Conservation (phyloP, 2,113 vertebrate genomes). For the Anser cygnoides region DNA sequence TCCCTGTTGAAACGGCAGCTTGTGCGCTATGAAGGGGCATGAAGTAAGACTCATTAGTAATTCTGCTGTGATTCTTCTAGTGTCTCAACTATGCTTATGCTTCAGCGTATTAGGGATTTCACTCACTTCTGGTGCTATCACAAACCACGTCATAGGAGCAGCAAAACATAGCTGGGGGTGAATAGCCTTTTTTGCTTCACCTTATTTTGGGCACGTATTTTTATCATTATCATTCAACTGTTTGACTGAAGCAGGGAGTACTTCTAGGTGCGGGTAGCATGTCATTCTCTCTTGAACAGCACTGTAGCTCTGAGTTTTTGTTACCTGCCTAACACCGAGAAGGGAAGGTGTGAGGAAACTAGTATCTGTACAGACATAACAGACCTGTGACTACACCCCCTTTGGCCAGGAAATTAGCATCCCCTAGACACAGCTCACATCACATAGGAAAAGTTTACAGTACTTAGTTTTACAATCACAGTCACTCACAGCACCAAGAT, state of each 20-base stretch:
- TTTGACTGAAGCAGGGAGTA: not conserved
- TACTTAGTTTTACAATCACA: slow-evolving; percentile 71
- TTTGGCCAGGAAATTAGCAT: slow-evolving; percentile 50
- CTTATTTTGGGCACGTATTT: not conserved
- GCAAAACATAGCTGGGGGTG: not conserved
- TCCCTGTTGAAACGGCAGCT: slow-evolving; percentile 30
- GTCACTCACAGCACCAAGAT: slow-evolving; percentile 70
- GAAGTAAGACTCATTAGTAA: not conserved
- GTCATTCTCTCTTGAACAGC: not conserved
- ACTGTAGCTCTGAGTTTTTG: not conserved
- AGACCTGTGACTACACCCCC: not conserved
- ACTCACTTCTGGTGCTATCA: not conserved
- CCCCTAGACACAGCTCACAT: slow-evolving; percentile 34
- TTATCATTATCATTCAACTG: not conserved
- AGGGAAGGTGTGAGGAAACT: not conserved
- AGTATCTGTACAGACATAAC: not conserved
- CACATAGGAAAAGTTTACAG: slow-evolving; percentile 56
- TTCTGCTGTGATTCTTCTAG: slow-evolving; percentile 5
- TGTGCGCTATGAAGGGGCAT: not conserved
- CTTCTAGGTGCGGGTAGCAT: not conserved
- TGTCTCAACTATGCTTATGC: not conserved
- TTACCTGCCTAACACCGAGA: not conserved
- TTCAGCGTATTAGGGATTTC: not conserved
- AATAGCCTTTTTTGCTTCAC: not conserved
- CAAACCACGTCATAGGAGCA: not conserved